Evolutionary conservation across 2,888 invertebrate genomes (phyloP), one percentile per base, ranked within the genome.

Genomic region (Leptodirus hochenwartii): DNA sequence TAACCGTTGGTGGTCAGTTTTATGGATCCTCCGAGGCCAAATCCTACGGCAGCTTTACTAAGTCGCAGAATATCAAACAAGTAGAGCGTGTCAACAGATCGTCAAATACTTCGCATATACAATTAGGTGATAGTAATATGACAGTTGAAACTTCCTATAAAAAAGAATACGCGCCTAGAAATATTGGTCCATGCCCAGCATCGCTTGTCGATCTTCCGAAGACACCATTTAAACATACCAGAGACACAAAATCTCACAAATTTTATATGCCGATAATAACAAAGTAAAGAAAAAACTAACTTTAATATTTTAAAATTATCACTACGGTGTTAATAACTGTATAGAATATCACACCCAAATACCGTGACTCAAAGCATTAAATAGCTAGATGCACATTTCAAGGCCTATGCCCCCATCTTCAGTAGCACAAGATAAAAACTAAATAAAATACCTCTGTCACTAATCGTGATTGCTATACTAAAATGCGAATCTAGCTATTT

Each of bases 221-320:
- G 37, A 72, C 79, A 32, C 78, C 78, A 11, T 85, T 75, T 55
- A 79, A 79, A 53, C 82, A 84, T 46, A 81, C 81, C 15, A 65
- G 82, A 37, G 80, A 85, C 51, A 79, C 84, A 8, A 76, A 73
- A 41, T 74, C 79, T 47, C 84, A 85, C 54, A 81, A 79, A 51
- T 84, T 81, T 52, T 85, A 81, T 50, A 65, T 78, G 49, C 65
- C 76, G 2, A 67, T 70, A 49, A 62, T 67, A 39, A 40, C 31
- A 10, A 36, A 36, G 22, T 34, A 32, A 35, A 16, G 17, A 24
- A n/a, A 6, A 25, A 30, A 22, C 3, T 15, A 17, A 8, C 28
- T 8, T 9, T 6, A 26, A 13, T 9, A 6, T n/a, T n/a, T n/a
- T n/a, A n/a, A n/a, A n/a, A n/a, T n/a, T n/a, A n/a, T n/a, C n/a